Conservation (phyloP, 2,797 vertebrate genomes). For the Hydrolagus colliei region DNA sequence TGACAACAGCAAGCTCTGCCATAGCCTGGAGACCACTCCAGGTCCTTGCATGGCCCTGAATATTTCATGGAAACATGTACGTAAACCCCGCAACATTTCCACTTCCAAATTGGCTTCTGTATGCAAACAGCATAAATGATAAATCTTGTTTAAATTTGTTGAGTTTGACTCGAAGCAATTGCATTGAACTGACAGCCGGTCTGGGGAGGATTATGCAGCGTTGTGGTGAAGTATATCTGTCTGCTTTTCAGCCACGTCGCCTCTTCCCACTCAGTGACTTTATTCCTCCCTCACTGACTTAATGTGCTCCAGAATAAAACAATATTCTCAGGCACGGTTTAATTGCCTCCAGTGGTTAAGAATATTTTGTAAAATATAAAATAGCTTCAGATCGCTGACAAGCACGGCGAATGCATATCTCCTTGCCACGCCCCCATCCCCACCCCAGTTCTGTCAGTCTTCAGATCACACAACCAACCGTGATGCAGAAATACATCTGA, state of each 20-base stretch:
- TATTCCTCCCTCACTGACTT: background rate
- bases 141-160: conserved; percentile 42
- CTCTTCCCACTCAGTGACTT: background rate
- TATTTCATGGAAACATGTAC: conserved; percentile 47
- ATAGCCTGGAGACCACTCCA: background rate
- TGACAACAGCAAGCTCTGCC: background rate
- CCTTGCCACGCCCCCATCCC: too few relatives aligned
- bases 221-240: background rate
- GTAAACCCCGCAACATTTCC: conserved; percentile 37
- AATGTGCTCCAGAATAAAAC: too few relatives aligned
- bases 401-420: too few relatives aligned
- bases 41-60: conserved; percentile 38
- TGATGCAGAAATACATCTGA: too few relatives aligned
- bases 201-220: background rate
- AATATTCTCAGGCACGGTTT: background rate
- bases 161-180: conserved; percentile 21
- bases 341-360: too few relatives aligned
- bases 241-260: too few relatives aligned
- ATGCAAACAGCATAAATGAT: conserved; percentile 44
- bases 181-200: conserved; percentile 14
- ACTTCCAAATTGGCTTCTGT: conserved; percentile 37
- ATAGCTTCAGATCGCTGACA: too few relatives aligned
- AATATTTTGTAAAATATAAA: too few relatives aligned
- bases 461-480: too few relatives aligned
- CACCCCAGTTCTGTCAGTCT: too few relatives aligned